phyloP scores from a whole-genome alignment of 1,140 invertebrate species.

The Temnothorax longispinosus region DNA sequence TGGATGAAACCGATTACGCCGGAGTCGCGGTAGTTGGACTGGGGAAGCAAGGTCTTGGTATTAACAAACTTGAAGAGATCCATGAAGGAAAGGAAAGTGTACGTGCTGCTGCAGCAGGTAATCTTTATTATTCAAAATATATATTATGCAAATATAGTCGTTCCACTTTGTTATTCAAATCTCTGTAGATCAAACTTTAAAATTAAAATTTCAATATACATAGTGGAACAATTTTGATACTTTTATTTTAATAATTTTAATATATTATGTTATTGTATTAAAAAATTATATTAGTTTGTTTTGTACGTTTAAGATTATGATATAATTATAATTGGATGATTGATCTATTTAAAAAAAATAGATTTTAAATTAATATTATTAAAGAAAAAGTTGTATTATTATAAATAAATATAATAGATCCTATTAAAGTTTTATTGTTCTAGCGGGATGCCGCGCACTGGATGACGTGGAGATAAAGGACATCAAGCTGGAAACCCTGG shows the following conservation, averaged over 20 bases:
- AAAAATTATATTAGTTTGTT: no score
- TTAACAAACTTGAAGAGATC: conserved; percentile 89
- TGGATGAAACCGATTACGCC: conserved; percentile 87
- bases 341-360: no score
- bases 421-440: conserved; percentile 52
- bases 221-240: neutral
- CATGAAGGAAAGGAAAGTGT: conserved; percentile 90
- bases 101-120: conserved; percentile 90
- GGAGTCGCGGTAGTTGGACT: conserved; percentile 91
- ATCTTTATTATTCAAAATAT: conserved; percentile 41
- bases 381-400: conserved; percentile 6
- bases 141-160: neutral
- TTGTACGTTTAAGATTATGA: no score
- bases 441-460: conserved; percentile 88
- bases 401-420: neutral
- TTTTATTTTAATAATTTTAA: neutral
- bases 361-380: neutral
- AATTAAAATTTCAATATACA: neutral
- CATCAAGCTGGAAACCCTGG: conserved; percentile 90
- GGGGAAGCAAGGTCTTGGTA: conserved; percentile 87
- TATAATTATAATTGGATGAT: no score
- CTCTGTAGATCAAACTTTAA: neutral
- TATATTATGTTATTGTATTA: neutral
- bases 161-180: conserved; percentile 8
- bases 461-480: conserved; percentile 87